Conservation (phyloP, 2,113 vertebrate species). For the Tachysurus fulvidraco region DNA sequence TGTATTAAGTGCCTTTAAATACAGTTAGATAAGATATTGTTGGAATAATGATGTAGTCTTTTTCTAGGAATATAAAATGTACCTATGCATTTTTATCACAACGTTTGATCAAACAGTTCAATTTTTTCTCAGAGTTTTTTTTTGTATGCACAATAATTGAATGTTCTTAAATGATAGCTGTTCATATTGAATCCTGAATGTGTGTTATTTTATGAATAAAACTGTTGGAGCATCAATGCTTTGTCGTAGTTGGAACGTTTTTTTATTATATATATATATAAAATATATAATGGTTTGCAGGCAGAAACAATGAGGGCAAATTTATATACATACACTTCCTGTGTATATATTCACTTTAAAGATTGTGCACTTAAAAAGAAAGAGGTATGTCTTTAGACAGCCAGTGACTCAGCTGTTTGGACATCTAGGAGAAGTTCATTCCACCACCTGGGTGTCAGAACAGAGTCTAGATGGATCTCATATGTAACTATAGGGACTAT, state of each 20-base stretch:
- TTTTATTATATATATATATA: too few species aligned
- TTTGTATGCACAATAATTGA: slow-evolving; percentile 43
- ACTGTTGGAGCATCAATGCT: not conserved
- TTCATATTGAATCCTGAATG: slow-evolving; percentile 44
- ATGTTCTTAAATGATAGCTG: slow-evolving; percentile 34
- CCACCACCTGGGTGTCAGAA: too few species aligned
- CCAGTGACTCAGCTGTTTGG: too few species aligned
- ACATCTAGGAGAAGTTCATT: too few species aligned
- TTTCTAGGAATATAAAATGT: slow-evolving; percentile 24
- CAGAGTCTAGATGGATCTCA: too few species aligned
- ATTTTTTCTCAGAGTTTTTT: slow-evolving; percentile 23
- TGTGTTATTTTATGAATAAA: slow-evolving; percentile 51
- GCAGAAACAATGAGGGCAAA: not conserved
- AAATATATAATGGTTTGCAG: not conserved
- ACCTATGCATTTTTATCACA: slow-evolving; percentile 36
- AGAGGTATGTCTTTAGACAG: too few species aligned
- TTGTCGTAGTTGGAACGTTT: not conserved
- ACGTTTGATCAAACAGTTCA: slow-evolving; percentile 17
- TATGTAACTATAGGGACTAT: too few species aligned
- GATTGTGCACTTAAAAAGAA: not conserved
- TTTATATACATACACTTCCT: not conserved
- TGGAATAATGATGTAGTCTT: slow-evolving; percentile 23
- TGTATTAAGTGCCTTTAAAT: slow-evolving; percentile 46
- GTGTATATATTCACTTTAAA: not conserved
- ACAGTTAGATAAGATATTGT: slow-evolving; percentile 18